Evolutionary conservation across 1,140 invertebrate species (phyloP), one percentile per base, ranked within the genome.

Genomic region (Elysia chlorotica): DNA sequence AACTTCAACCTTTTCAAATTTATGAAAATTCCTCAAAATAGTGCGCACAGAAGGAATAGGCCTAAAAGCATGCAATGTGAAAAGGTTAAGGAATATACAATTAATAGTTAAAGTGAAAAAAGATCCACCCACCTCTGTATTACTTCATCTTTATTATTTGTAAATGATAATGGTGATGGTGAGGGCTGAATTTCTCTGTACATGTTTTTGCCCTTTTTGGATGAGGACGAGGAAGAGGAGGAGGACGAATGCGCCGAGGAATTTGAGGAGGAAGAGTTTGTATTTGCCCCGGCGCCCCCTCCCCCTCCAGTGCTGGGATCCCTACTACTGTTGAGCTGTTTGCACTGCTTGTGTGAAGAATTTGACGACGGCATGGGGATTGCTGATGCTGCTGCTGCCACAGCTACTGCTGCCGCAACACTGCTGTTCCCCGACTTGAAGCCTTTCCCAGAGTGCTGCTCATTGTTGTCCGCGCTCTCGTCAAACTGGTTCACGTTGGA

Each of bases 141-240:
- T 65, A 80, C 74, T 76, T 85, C 84, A 73, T 85, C 84, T 79
- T 83, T 85, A 74, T 85, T 85, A 78, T 84, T 85, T 75, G 76
- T 80, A 76, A 81, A 84, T n/a, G 71, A 30, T 19, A 62, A 54
- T 23, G 73, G 76, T 56, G 82, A 70, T 31, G 81, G 77, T 59
- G 82, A 74, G 48, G 84, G 80, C 28, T 80, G 76, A 56, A 81
- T 61, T 68, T 85, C 83, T 75, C 81, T 85, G 74, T 74, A 81
- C 66, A 83, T 81, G 63, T 81, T 84, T 76, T 86, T 84, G 30
- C 79, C 79, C 76, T 85, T 84, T 74, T 82, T 78, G 28, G 72
- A 57, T 79, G 38, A 75, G 21, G 65, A 54, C 2, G 54, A 70
- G 17, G 69, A 71, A n/a, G 59, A 59, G 6, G 10, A 17, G 19